A percentile compares a stretch with the other conserved stretches of the same genome.
These are phyloP conservation scores for Phoeniculus purpureus DNA, from an alignment of 2,797 vertebrate genomes.

Conservation along the genomic window DNA sequence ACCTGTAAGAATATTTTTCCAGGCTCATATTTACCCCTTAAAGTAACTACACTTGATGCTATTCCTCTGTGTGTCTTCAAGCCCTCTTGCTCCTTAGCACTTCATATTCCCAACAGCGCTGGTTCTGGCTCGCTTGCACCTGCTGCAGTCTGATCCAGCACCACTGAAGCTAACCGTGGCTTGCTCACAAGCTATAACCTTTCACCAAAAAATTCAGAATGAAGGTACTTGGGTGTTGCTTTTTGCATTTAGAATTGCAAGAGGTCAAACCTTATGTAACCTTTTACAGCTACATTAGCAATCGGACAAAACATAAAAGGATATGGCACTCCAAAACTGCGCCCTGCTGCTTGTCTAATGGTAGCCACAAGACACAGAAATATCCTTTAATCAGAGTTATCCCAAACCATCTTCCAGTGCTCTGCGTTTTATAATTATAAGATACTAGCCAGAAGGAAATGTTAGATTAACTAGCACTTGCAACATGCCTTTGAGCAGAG, in stretches of 20 bases:
- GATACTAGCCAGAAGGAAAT: constrained; percentile 56
- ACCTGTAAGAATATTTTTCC: neutral
- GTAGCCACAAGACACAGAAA: neutral
- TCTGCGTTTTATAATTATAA: constrained; percentile 67
- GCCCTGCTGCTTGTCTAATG: neutral
- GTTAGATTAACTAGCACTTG: constrained; percentile 47
- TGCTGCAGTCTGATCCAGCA: neutral
- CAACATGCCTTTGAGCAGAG: constrained; percentile 48
- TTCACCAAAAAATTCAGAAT: neutral
- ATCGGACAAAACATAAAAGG: neutral
- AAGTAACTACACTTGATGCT: neutral
- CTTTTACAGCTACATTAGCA: neutral
- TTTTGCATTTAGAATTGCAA: constrained; percentile 12
- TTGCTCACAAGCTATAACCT: neutral
- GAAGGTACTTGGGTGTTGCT: neutral
- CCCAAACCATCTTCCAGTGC: constrained; percentile 34
- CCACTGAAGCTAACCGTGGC: neutral
- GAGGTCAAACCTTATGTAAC: neutral
- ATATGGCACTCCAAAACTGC: neutral
- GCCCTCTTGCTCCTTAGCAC: neutral
- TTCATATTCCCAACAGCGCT: neutral
- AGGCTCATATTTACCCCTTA: neutral
- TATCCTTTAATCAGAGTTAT: constrained; percentile 45
- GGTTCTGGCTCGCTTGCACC: neutral
- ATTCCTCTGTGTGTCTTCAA: neutral